These are phyloP conservation scores for Sula dactylatra DNA, from an alignment of 2,113 vertebrate genomes.

Conservation along the genomic window DNA sequence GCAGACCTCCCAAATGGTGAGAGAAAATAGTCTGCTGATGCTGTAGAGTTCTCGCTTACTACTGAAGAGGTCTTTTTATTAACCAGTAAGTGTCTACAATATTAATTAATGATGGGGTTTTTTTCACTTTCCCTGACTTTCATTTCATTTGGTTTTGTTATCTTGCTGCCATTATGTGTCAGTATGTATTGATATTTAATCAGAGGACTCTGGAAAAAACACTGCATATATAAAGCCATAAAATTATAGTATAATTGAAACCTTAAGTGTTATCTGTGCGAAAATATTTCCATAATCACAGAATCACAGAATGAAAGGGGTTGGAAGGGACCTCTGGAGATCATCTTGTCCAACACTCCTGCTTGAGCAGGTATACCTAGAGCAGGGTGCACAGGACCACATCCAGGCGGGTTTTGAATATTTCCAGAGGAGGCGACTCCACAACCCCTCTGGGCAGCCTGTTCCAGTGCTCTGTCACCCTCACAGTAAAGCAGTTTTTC, in stretches of 20 bases:
- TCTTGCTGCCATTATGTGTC: not conserved
- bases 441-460: too few relatives aligned
- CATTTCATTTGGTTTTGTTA: not conserved
- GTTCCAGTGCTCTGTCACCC: too few relatives aligned
- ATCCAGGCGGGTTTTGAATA: too few relatives aligned
- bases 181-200: not conserved
- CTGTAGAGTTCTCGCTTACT: not conserved
- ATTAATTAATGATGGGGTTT: accelerated
- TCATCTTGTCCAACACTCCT: too few relatives aligned
- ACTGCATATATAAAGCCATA: not conserved
- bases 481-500: too few relatives aligned
- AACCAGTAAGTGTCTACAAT: not conserved
- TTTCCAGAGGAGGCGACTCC: too few relatives aligned
- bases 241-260: not conserved
- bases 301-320: too few relatives aligned
- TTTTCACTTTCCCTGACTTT: not conserved
- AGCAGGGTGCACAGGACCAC: too few relatives aligned
- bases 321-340: too few relatives aligned
- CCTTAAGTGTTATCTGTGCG: not conserved
- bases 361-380: too few relatives aligned
- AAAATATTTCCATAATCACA: not conserved
- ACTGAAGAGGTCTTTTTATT: not conserved
- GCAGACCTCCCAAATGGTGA: not conserved
- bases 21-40: not conserved
- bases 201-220: not conserved